These are phyloP conservation scores for Lonchura striata DNA, from an alignment of 2,113 vertebrate genomes.

Conservation along the genomic window DNA sequence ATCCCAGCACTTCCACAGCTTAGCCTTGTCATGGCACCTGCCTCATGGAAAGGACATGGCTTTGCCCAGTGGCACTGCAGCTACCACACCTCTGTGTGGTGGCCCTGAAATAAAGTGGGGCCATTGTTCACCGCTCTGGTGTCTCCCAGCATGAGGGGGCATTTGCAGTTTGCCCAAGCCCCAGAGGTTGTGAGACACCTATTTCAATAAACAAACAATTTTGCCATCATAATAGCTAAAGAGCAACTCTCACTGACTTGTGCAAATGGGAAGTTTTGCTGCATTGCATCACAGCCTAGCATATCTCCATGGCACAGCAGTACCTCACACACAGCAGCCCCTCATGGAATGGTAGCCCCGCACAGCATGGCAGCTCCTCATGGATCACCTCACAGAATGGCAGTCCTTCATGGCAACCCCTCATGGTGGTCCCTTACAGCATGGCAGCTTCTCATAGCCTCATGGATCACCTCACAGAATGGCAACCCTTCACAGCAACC, in stretches of 20 bases:
- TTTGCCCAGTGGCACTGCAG: neutral
- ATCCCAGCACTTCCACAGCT: neutral
- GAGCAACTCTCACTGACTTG: neutral
- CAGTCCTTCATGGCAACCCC: neutral
- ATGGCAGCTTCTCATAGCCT: neutral
- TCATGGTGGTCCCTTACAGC: too few species aligned
- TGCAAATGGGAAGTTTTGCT: neutral
- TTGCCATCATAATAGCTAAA: neutral
- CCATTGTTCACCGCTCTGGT: rapidly evolving
- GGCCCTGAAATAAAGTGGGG: neutral
- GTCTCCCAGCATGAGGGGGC: neutral
- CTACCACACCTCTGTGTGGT: rapidly evolving
- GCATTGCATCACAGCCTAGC: neutral
- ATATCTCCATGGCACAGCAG: too few species aligned
- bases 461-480: neutral
- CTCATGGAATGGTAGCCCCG: rapidly evolving
- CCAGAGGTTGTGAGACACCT: neutral
- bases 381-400: rapidly evolving
- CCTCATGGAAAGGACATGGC: neutral
- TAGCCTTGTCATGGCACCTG: rapidly evolving
- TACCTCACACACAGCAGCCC: neutral
- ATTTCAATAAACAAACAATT: neutral
- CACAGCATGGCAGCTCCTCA: neutral
- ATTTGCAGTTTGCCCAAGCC: rapidly evolving
- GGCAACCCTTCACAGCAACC: neutral